phyloP scores from a whole-genome alignment of 1,140 invertebrate genomes.

The Procambarus clarkii region DNA sequence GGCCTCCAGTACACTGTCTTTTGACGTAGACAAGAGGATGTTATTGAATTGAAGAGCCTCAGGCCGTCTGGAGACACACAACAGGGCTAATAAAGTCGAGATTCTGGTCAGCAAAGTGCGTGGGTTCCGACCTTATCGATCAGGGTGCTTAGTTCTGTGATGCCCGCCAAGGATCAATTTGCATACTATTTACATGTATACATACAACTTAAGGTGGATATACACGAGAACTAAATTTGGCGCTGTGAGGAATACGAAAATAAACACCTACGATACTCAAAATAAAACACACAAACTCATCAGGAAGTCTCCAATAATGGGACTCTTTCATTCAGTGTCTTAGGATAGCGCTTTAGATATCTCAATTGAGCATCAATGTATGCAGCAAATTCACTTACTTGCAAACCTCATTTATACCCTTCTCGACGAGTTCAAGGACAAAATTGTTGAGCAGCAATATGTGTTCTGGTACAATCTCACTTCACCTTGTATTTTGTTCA shows the following conservation, averaged over 20 bases:
- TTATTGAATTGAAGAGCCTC: conserved; percentile 33
- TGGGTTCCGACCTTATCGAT: neutral
- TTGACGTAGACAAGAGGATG: conserved; percentile 45
- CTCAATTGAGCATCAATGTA: neutral
- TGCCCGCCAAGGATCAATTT: conserved; percentile 34
- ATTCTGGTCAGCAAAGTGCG: conserved; percentile 6
- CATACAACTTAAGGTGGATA: conserved; percentile 35
- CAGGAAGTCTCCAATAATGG: too few species aligned
- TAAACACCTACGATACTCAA: neutral
- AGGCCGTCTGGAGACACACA: neutral
- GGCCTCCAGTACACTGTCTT: conserved; percentile 44
- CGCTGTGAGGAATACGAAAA: neutral
- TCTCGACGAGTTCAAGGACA: neutral
- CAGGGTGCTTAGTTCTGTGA: neutral
- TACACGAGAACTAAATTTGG: conserved; percentile 17
- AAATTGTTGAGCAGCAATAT: neutral
- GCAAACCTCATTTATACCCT: neutral
- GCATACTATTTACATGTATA: conserved; percentile 50
- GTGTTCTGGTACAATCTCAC: neutral
- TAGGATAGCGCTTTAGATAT: neutral
- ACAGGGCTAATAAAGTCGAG: conserved; percentile 20
- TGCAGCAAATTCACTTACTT: neutral
- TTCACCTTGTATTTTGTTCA: neutral
- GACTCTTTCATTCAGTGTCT: neutral
- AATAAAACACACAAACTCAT: neutral